These are phyloP conservation scores for Eristalis pertinax DNA, from an alignment of 2,888 invertebrate species.

Conservation along the genomic window DNA sequence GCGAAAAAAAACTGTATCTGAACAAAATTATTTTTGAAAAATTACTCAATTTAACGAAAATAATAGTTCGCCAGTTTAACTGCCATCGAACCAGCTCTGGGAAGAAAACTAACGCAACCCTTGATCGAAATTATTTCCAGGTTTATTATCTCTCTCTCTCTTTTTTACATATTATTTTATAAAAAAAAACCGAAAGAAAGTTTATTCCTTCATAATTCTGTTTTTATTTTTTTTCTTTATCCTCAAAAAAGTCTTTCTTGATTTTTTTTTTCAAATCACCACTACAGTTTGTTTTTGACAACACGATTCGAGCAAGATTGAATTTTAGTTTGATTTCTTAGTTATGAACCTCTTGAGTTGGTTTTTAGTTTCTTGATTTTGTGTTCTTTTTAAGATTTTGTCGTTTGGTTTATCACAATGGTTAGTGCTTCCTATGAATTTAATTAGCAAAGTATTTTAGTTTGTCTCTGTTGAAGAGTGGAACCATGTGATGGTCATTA, in stretches of 20 bases:
- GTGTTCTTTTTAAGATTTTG: constrained; percentile 42
- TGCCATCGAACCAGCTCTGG: constrained; percentile 92
- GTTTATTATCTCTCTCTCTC: constrained; percentile 83
- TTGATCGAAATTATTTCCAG: constrained; percentile 95
- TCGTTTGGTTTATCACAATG: constrained; percentile 43
- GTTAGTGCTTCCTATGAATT: constrained; percentile 64
- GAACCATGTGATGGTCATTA: constrained; percentile 36
- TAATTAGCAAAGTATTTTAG: constrained; percentile 54
- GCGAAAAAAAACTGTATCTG: constrained; percentile 40
- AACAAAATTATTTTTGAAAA: constrained; percentile 36
- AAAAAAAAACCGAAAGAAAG: constrained; percentile 34
- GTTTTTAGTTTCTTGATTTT: constrained; percentile 31
- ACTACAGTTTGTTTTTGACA: constrained; percentile 24
- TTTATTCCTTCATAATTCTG: constrained; percentile 64
- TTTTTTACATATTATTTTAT: constrained; percentile 56
- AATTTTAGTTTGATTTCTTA: neutral
- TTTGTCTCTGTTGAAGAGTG: constrained; percentile 34
- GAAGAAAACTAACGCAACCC: constrained; percentile 93
- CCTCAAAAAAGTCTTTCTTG: constrained; percentile 6
- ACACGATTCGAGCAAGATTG: constrained; percentile 51
- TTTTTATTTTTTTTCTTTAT: constrained; percentile 22
- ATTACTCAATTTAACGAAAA: constrained; percentile 19
- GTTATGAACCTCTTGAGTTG: constrained; percentile 31
- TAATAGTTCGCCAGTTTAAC: constrained; percentile 93
- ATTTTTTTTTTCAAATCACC: constrained; percentile 31